Evolutionary conservation across 2,888 invertebrate species (phyloP).

Genomic region (Drosophila borealis): DNA sequence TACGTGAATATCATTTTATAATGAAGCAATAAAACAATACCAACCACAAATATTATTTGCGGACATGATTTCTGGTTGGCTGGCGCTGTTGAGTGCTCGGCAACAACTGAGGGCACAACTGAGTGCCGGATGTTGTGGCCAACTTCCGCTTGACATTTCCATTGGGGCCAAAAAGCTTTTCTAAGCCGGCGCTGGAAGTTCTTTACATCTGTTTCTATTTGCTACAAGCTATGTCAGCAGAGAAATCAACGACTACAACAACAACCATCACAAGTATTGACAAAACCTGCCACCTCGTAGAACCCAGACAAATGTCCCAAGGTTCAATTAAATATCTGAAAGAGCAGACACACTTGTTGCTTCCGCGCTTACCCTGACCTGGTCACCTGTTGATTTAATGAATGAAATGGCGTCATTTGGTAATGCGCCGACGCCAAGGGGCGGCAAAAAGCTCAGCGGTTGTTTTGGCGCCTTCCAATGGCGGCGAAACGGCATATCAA

Average conservation of each 20-base stretch:
- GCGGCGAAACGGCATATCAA: constrained; percentile 32
- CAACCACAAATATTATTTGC: constrained; percentile 12
- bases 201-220: constrained; percentile 43
- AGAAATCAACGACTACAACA: constrained; percentile 1
- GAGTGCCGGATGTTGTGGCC: background rate
- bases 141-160: constrained; percentile 40
- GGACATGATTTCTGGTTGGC: constrained; percentile 24
- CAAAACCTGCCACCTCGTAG: constrained; percentile 2
- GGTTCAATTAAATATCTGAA: background rate
- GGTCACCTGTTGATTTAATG: constrained; percentile 62
- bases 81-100: constrained; percentile 14
- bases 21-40: background rate
- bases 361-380: constrained; percentile 49
- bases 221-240: constrained; percentile 11
- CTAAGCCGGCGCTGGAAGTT: constrained; percentile 44
- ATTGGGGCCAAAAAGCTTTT: constrained; percentile 51
- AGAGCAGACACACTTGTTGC: constrained; percentile 61
- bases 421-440: constrained; percentile 41
- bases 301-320: background rate
- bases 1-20: background rate
- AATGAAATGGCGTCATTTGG: constrained; percentile 28
- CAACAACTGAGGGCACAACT: constrained; percentile 22
- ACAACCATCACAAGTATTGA: background rate
- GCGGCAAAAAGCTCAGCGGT: constrained; percentile 55
- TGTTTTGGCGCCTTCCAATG: constrained; percentile 70